phyloP scores from a whole-genome alignment of 2,797 vertebrate species.

The Orientallactaga sibirica region DNA sequence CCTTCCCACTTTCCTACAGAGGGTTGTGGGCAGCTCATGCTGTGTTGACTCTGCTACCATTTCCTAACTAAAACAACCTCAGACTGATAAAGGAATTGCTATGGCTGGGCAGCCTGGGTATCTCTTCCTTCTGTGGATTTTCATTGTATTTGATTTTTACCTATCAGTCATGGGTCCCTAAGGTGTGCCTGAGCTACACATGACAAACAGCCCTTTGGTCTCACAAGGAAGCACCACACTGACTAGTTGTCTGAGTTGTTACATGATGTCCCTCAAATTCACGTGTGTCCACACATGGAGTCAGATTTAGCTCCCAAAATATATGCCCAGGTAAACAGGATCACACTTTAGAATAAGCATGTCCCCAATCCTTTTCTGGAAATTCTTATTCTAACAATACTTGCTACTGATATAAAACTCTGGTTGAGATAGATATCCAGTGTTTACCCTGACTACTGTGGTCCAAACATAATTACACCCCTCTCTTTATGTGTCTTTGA shows the following conservation, averaged over 20 bases:
- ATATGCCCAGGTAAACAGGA: background rate
- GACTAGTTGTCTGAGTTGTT: background rate
- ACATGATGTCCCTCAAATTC: background rate
- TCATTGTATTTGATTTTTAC: background rate
- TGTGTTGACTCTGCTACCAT: background rate
- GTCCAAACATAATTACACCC: background rate
- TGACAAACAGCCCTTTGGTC: background rate
- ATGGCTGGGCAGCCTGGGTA: background rate
- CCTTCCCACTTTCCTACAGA: background rate
- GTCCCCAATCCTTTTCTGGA: background rate
- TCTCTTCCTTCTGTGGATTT: background rate
- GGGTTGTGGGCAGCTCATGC: background rate
- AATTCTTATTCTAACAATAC: background rate
- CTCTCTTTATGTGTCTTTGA: background rate
- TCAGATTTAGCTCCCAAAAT: background rate
- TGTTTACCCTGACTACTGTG: background rate
- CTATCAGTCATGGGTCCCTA: background rate
- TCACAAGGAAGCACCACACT: background rate
- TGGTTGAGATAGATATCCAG: no score
- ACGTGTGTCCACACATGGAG: background rate
- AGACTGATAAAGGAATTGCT: background rate
- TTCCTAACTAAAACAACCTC: background rate
- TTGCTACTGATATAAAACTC: background rate
- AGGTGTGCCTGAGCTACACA: background rate
- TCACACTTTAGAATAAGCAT: background rate